Evolutionary conservation across 1,140 invertebrate genomes (phyloP).

Genomic region (Pseudachorutes palmiensis): DNA sequence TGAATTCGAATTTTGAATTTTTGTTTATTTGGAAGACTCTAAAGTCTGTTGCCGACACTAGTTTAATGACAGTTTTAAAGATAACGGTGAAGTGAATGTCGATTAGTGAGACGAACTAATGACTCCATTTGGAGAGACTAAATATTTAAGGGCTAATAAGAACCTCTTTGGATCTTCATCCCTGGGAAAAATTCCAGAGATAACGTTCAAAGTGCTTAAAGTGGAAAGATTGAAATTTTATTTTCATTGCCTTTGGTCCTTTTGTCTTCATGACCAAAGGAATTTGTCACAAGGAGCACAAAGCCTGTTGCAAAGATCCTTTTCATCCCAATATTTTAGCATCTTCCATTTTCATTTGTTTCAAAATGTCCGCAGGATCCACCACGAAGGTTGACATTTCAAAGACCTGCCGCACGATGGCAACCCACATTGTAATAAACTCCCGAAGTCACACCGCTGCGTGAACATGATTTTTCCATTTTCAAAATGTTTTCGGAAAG

Average conservation of each 20-base stretch:
- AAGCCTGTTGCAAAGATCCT: neutral
- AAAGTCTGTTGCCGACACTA: neutral
- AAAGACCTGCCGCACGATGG: neutral
- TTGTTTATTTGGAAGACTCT: neutral
- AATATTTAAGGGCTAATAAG: slow-evolving; percentile 8
- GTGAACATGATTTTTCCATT: slow-evolving; percentile 12
- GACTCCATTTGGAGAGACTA: slow-evolving; percentile 8
- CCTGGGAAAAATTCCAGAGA: neutral
- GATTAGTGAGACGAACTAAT: slow-evolving; percentile 9
- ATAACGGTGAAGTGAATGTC: slow-evolving; percentile 9
- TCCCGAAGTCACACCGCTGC: neutral
- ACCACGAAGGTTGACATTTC: too few species aligned
- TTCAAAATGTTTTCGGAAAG: neutral
- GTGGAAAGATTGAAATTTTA: neutral
- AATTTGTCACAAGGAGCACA: slow-evolving; percentile 1
- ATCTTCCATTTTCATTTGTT: neutral
- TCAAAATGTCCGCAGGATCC: neutral
- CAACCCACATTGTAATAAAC: neutral
- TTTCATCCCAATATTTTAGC: neutral
- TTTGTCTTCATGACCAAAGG: neutral
- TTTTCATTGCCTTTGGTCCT: neutral
- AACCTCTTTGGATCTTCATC: neutral
- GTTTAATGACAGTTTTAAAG: slow-evolving; percentile 8
- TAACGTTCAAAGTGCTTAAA: neutral
- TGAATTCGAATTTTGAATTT: too few species aligned